Conservation (phyloP, 2,888 invertebrate species). For the Nomada ferruginata region DNA sequence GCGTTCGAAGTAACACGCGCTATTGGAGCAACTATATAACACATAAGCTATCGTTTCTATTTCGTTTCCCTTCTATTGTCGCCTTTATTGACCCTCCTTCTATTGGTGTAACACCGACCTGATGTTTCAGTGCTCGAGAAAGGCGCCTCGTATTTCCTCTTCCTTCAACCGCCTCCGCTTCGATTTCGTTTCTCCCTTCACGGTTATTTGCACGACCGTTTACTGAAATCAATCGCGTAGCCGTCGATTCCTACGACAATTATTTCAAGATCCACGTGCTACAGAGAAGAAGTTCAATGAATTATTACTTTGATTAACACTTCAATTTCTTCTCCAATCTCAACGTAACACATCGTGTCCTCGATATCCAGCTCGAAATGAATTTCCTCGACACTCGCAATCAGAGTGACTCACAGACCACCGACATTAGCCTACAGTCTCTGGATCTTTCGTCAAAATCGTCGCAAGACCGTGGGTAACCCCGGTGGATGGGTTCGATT, state of each 20-base stretch:
- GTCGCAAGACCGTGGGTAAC: slow-evolving; percentile 3
- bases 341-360: too few relatives aligned
- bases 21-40: slow-evolving; percentile 22
- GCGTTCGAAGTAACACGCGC: slow-evolving; percentile 11
- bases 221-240: background rate
- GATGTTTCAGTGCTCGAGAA: slow-evolving; percentile 48
- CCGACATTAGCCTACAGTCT: slow-evolving; percentile 1
- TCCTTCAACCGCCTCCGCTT: slow-evolving; percentile 8
- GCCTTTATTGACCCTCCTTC: slow-evolving; percentile 39
- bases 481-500: slow-evolving; percentile 34
- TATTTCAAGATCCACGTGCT: too few relatives aligned
- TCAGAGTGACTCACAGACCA: slow-evolving; percentile 20
- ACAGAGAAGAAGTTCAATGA: too few relatives aligned
- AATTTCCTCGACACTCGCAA: background rate
- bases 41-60: slow-evolving; percentile 45
- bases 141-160: slow-evolving; percentile 34
- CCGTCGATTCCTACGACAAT: background rate
- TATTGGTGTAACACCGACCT: slow-evolving; percentile 44
- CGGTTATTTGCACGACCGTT: background rate
- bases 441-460: background rate
- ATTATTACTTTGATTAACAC: too few relatives aligned
- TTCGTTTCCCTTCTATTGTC: slow-evolving; percentile 60
- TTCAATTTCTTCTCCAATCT: too few relatives aligned
- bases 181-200: background rate
- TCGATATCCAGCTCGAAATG: background rate